A percentile compares a stretch with the other conserved stretches of the same genome.
Evolutionary conservation across 1,140 invertebrate genomes (phyloP).

Genomic region (Holcopasites calliopsidis): DNA sequence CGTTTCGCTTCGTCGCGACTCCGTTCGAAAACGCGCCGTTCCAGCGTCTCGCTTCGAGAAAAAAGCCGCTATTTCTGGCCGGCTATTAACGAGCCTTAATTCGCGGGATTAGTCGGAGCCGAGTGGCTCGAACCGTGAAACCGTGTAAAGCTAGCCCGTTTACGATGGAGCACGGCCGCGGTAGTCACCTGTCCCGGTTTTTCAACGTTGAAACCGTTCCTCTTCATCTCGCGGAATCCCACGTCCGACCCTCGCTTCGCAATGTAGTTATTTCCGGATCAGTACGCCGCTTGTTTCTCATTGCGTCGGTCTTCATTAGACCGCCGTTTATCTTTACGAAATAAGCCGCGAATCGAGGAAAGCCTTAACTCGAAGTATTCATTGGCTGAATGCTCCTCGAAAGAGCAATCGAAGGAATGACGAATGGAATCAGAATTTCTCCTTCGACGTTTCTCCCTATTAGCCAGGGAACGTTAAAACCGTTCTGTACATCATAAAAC

Average conservation of each 20-base stretch:
- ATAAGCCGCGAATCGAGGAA: neutral
- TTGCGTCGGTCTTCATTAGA: constrained; percentile 42
- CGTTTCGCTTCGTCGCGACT: too few species aligned
- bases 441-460: neutral
- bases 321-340: constrained; percentile 7
- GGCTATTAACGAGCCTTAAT: constrained; percentile 33
- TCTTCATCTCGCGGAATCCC: constrained; percentile 10
- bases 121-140: constrained; percentile 18
- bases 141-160: constrained; percentile 39
- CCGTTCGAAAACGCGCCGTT: neutral
- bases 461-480: neutral
- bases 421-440: neutral
- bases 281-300: neutral
- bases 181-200: constrained; percentile 50
- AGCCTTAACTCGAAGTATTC: neutral
- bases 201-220: constrained; percentile 37
- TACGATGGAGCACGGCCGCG: constrained; percentile 1
- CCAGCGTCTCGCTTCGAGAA: neutral
- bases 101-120: constrained; percentile 35
- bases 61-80: constrained; percentile 20
- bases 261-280: constrained; percentile 55
- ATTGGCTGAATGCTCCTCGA: neutral
- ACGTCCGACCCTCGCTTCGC: constrained; percentile 29
- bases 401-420: neutral
- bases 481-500: neutral